A percentile compares a stretch with the other conserved stretches of the same genome.
phyloP scores from a whole-genome alignment of 30 jellyfish, hydroid and myxozoan genomes.

The Cassiopea xamachana region DNA sequence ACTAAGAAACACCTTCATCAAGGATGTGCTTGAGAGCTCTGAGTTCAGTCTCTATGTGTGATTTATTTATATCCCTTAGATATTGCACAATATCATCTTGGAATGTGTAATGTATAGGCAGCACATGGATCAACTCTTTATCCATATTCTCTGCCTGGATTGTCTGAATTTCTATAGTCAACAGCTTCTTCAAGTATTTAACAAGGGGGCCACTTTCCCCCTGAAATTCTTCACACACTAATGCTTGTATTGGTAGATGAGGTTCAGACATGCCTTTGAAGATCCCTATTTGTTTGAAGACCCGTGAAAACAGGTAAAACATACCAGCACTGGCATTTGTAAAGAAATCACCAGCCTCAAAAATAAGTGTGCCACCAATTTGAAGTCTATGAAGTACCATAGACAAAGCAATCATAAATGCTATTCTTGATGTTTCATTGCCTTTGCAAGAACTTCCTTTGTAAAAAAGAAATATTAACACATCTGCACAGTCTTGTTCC shows the following conservation, averaged over 20 bases:
- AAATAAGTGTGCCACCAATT: constrained; percentile 50
- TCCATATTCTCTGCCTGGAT: neutral
- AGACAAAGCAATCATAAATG: neutral
- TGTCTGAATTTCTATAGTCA: neutral
- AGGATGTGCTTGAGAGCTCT: neutral
- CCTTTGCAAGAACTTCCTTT: neutral
- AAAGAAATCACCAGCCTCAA: constrained; percentile 49
- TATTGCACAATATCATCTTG: constrained; percentile 2
- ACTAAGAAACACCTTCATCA: no score
- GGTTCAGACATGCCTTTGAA: neutral
- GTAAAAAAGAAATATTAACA: constrained; percentile 9
- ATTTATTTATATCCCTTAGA: constrained; percentile 14
- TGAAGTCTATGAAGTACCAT: constrained; percentile 13
- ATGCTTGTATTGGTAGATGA: neutral
- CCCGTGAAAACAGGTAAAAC: constrained; percentile 37
- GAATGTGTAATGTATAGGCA: constrained; percentile 29
- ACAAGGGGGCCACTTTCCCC: neutral
- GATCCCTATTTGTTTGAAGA: constrained; percentile 6
- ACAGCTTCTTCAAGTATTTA: constrained; percentile 3
- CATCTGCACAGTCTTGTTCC: neutral
- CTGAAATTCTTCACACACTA: constrained; percentile 29
- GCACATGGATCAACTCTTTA: constrained; percentile 1
- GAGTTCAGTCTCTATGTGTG: constrained; percentile 7
- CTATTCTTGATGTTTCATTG: constrained; percentile 21
- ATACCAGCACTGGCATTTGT: constrained; percentile 61